Evolutionary conservation across 2,888 invertebrate genomes (phyloP), one percentile per base, ranked within the genome.

Genomic region (Uropetala carovei): DNA sequence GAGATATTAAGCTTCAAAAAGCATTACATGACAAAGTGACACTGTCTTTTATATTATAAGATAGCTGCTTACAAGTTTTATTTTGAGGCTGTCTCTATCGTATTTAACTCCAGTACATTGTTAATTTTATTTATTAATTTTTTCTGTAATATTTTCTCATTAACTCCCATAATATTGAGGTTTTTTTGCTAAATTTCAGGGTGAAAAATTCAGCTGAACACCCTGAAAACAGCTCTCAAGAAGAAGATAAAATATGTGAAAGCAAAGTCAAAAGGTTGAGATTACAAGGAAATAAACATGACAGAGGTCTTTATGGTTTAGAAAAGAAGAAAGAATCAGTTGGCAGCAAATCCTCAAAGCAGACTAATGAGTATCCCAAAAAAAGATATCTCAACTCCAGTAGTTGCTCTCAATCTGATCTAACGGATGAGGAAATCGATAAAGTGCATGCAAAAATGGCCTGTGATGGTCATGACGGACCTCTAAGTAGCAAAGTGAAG

Each of bases 221-320:
- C 43, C 43, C 64, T 10, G 89, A 43, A 10, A 89, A 30, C 43
- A 64, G 43, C 43, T 89, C 59, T 68, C 89, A 64, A 7, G 68
- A 89, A 11, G 89, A 89, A 68, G 89, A 89, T 18, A 43, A 89
- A 68, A 89, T 89, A 64, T 89, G 64, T 68, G 89, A 89, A 27
- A 89, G 89, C n/a, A 89, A 89, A 89, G 89, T 89, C 18, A 89
- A 89, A 58, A 64, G 89, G 64, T n/a, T 89, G 56, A 89, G 89
- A 43, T 68, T 89, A 64, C 89, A 89, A 89, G 64, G 64, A 18
- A 89, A 43, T 64, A 64, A 64, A 13, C 64, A 27, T 4, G 64
- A 68, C 8, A 64, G 27, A 0, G n/a, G n/a, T 16, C 60, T n/a
- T 18, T 68, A 30, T 68, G n/a, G 68, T 56, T 30, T 43, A 22